A percentile compares a stretch with the other conserved stretches of the same genome.
These are phyloP conservation scores for Hippocampus mohnikei DNA, from an alignment of 2,113 vertebrate genomes.

Conservation along the genomic window DNA sequence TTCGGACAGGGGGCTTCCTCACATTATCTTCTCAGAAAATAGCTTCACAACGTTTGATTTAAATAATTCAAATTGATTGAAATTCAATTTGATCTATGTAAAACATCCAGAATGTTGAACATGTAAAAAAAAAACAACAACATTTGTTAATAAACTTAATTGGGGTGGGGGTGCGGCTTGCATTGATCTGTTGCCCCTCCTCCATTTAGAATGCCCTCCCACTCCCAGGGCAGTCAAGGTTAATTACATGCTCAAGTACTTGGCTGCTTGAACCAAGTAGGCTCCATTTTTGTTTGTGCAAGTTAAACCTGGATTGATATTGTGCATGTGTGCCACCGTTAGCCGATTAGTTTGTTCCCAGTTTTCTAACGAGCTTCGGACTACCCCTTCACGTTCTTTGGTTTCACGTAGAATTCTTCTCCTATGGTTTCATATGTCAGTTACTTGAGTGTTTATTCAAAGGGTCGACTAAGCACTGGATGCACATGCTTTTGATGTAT, in stretches of 20 bases:
- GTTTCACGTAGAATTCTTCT: conserved; percentile 19
- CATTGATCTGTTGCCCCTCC: conserved; percentile 52
- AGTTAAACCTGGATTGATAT: conserved; percentile 17
- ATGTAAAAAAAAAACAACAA: too few species aligned
- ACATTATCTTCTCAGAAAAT: too few species aligned
- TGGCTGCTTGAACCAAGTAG: conserved; percentile 38
- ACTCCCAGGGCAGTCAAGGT: conserved; percentile 19
- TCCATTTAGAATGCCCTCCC: conserved; percentile 29
- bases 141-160: neutral
- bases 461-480: conserved; percentile 24
- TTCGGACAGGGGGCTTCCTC: too few species aligned
- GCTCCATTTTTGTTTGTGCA: conserved; percentile 31
- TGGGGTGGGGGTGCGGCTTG: conserved; percentile 7
- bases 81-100: too few species aligned
- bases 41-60: too few species aligned
- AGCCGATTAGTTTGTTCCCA: neutral
- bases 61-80: too few species aligned
- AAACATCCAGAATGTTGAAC: too few species aligned
- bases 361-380: neutral
- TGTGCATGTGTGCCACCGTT: neutral
- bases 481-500: conserved; percentile 8
- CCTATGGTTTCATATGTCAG: neutral
- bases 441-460: conserved; percentile 30
- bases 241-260: conserved; percentile 55
- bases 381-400: conserved; percentile 3